Evolutionary conservation across 2,797 vertebrate species (phyloP).

Genomic region (Cercopithecus neglectus): DNA sequence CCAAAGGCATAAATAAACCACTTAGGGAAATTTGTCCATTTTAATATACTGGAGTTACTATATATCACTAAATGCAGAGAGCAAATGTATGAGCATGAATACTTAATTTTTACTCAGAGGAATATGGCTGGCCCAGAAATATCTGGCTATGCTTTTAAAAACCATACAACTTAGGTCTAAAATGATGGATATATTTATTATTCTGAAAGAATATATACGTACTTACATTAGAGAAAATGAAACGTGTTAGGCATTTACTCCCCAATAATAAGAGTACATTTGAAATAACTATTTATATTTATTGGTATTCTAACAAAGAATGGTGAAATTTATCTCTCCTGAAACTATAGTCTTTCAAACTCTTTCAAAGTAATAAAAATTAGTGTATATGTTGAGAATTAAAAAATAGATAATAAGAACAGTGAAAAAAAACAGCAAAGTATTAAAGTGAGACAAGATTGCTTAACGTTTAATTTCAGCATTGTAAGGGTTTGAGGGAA

Average conservation of each 20-base stretch:
- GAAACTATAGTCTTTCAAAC: background rate
- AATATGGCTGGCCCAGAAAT: background rate
- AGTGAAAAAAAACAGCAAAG: background rate
- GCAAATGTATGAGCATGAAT: background rate
- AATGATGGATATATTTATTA: conserved; percentile 19
- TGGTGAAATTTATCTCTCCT: background rate
- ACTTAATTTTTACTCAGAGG: conserved; percentile 28
- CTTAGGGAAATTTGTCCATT: conserved; percentile 48
- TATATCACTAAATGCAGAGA: conserved; percentile 45
- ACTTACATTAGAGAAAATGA: background rate
- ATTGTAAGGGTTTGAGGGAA: background rate
- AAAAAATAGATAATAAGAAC: background rate
- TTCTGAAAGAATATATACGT: background rate
- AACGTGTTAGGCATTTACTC: background rate
- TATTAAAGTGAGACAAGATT: background rate
- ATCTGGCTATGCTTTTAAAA: background rate
- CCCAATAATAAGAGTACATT: background rate
- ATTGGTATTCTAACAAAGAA: background rate
- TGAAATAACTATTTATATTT: conserved; percentile 11
- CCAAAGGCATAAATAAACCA: conserved; percentile 31
- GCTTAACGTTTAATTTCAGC: background rate
- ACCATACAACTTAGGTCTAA: background rate
- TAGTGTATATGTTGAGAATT: background rate
- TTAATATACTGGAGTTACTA: conserved; percentile 30
- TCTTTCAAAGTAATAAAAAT: background rate